Evolutionary conservation across 2,888 invertebrate genomes (phyloP), one percentile per base, ranked within the genome.

Genomic region (Hyposoter didymator): DNA sequence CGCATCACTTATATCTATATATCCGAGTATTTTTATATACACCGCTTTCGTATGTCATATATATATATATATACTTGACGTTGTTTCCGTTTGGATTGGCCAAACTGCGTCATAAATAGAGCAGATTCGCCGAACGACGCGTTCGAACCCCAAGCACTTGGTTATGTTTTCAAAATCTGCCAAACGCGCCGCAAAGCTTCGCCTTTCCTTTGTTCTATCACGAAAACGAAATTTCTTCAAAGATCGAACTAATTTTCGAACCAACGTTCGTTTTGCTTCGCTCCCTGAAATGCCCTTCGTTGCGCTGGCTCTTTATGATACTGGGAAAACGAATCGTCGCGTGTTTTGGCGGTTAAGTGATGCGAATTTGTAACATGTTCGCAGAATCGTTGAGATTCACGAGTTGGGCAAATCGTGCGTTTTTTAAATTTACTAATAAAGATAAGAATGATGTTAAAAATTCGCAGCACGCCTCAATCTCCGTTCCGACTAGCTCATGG

Each of bases 51-150:
- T 35, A 35, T 12, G 32, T 17, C 19, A 55, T 32, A 55, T 28
- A 35, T 70, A 32, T 32, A 22, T 35, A 55, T 32, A 55, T 28
- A 35, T 70, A 32, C 45, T 3, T 43, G 67, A 39, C 76, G 28
- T 28, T 39, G 35, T 47, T 66, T 52, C 39, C 67, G 52, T 66
- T 67, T 43, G 76, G 39, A 55, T 52, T 52, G 75, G 49, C 49
- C 75, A 76, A 66, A 76, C 66, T 49, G 35, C 66, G 66, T 64
- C 75, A 66, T 49, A 66, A 35, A 49, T 49, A 35, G 66, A 49
- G 66, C 64, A 39, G n/a, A n/a, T 22, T 43, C 8, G 39, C 8
- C 22, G 10, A 55, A 55, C 19, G 22, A 10, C 55, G 0, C 22
- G 55, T 12, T 19, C 55, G 55, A 10, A 22, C 19, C 22, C 55